Evolutionary conservation across 2,888 invertebrate genomes (phyloP).

Genomic region (Cantharis rustica): DNA sequence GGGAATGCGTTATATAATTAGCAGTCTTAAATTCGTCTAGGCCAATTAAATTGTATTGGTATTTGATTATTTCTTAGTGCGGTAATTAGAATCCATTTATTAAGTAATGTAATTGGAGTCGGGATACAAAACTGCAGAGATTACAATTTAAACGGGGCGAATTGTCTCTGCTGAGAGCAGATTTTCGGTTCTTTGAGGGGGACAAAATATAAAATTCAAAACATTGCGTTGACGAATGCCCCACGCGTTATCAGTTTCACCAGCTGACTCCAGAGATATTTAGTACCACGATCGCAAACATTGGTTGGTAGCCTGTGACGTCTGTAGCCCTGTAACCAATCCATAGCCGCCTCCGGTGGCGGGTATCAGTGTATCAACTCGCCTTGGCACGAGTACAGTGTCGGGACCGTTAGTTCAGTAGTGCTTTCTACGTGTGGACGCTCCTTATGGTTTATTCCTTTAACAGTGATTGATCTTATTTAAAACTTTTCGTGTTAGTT

Average conservation of each 20-base stretch:
- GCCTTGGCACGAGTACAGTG: slow-evolving; percentile 52
- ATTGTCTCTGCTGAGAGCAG: background rate
- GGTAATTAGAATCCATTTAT: background rate
- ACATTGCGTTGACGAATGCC: slow-evolving; percentile 37
- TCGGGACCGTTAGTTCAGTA: slow-evolving; percentile 48
- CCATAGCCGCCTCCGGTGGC: slow-evolving; percentile 53
- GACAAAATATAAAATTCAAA: slow-evolving; percentile 4
- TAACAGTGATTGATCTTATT: slow-evolving; percentile 7
- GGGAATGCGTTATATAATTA: background rate
- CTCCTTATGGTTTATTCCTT: slow-evolving; percentile 37
- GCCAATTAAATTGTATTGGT: background rate
- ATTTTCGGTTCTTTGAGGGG: background rate
- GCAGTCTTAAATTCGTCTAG: background rate
- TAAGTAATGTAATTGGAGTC: background rate
- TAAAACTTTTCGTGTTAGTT: background rate
- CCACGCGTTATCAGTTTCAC: slow-evolving; percentile 53
- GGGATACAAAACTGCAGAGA: background rate
- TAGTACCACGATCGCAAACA: slow-evolving; percentile 49
- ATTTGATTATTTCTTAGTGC: background rate
- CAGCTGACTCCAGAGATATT: slow-evolving; percentile 52
- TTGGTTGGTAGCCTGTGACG: slow-evolving; percentile 52
- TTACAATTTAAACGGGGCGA: background rate
- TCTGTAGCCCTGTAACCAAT: slow-evolving; percentile 54
- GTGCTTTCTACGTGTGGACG: slow-evolving; percentile 50
- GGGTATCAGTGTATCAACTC: slow-evolving; percentile 54